A percentile compares a stretch with the other conserved stretches of the same genome.
Conservation (phyloP, 2,797 vertebrate species). For the Toxotes lorentzi region DNA sequence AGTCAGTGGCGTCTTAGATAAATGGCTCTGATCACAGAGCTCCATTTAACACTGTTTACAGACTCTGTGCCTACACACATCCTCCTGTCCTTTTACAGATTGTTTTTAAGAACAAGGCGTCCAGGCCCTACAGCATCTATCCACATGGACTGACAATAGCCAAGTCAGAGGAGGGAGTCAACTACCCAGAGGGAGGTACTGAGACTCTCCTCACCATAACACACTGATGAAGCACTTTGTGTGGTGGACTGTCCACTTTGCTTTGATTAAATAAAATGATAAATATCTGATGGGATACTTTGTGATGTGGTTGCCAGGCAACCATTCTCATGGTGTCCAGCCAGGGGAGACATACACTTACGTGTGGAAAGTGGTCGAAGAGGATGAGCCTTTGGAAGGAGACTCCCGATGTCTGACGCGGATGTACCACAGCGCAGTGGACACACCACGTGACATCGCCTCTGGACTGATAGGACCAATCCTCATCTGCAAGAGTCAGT, state of each 20-base stretch:
- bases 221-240: neutral
- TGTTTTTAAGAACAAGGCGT: constrained; percentile 96
- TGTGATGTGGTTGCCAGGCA: constrained; percentile 78
- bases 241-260: neutral
- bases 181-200: constrained; percentile 87
- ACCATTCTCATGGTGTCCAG: constrained; percentile 87
- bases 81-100: constrained; percentile 81
- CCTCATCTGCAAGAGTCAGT: constrained; percentile 95
- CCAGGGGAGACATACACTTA: constrained; percentile 92
- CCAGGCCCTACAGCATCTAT: constrained; percentile 95
- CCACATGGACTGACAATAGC: constrained; percentile 94
- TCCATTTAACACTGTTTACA: neutral
- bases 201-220: constrained; percentile 7
- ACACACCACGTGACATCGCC: constrained; percentile 90
- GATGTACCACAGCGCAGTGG: constrained; percentile 94
- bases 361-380: constrained; percentile 89
- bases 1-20: neutral
- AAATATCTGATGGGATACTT: neutral
- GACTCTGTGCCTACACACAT: constrained; percentile 19
- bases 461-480: constrained; percentile 95
- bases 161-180: constrained; percentile 88
- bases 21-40: neutral
- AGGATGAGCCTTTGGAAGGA: constrained; percentile 87
- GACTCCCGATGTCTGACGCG: constrained; percentile 94
- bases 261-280: neutral